phyloP scores from a whole-genome alignment of 2,113 vertebrate genomes.

The Coturnix japonica region DNA sequence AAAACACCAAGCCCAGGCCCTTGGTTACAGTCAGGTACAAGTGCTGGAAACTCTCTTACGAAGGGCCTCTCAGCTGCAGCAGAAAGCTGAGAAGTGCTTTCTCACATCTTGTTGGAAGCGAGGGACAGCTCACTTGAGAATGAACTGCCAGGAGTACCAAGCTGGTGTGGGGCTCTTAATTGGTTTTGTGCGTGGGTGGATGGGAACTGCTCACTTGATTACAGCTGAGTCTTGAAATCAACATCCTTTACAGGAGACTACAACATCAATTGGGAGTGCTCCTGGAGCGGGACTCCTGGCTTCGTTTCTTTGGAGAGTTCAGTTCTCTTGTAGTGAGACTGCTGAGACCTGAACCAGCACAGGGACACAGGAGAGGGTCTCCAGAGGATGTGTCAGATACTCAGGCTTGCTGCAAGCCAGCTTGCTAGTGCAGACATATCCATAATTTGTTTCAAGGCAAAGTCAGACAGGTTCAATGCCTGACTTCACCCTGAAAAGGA shows the following conservation, averaged over 20 bases:
- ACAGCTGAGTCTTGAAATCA: not conserved
- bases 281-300: not conserved
- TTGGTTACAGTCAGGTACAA: not conserved
- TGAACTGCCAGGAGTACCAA: not conserved
- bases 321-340: not conserved
- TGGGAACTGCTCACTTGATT: not conserved
- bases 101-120: not conserved
- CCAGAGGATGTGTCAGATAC: not conserved
- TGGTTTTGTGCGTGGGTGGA: not conserved
- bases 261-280: not conserved
- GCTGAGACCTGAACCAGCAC: not conserved
- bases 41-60: not conserved
- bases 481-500: not conserved
- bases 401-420: not conserved
- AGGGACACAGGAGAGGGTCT: conserved; percentile 7
- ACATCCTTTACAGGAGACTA: accelerated
- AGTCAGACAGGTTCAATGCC: not conserved
- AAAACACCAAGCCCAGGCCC: not conserved
- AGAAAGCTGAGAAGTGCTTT: not conserved
- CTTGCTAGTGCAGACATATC: not conserved
- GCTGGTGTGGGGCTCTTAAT: not conserved
- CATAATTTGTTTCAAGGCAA: not conserved
- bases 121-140: not conserved
- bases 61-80: not conserved
- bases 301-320: not conserved